phyloP scores from a whole-genome alignment of 2,888 invertebrate genomes.

The Pemphredon lugubris region DNA sequence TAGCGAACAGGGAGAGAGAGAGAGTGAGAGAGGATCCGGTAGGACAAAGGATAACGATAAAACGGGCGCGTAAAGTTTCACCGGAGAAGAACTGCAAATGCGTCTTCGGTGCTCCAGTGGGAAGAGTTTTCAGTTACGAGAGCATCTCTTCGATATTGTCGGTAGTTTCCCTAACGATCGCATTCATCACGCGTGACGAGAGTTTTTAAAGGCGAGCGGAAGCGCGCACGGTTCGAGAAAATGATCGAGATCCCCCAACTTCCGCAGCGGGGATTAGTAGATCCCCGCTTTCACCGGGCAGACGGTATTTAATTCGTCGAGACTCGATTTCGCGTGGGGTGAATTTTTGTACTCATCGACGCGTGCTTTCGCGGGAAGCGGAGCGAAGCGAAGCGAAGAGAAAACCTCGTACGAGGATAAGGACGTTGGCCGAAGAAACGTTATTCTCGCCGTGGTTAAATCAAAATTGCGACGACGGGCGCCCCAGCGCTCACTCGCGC shows the following conservation, averaged over 20 bases:
- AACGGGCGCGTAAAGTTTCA: slow-evolving; percentile 45
- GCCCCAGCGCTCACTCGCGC: slow-evolving; percentile 35
- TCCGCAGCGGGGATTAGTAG: no score
- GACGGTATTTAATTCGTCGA: slow-evolving; percentile 52
- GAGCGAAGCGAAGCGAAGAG: no score
- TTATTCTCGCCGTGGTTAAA: slow-evolving; percentile 46
- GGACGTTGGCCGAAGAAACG: slow-evolving; percentile 41
- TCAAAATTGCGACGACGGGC: slow-evolving; percentile 45
- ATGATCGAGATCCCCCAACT: no score
- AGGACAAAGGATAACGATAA: no score
- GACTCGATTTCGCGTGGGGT: slow-evolving; percentile 20
- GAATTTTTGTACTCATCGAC: slow-evolving; percentile 23
- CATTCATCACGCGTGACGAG: slow-evolving; percentile 16
- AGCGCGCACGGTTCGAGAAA: background rate
- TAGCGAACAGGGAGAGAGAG: slow-evolving; percentile 27
- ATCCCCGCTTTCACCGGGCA: background rate
- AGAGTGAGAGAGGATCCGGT: slow-evolving; percentile 20
- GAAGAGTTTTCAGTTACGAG: slow-evolving; percentile 42
- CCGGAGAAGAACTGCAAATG: slow-evolving; percentile 37
- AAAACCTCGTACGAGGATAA: slow-evolving; percentile 17
- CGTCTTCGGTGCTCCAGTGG: slow-evolving; percentile 19
- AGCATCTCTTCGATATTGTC: slow-evolving; percentile 26
- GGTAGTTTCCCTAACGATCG: slow-evolving; percentile 35
- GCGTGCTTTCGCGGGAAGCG: slow-evolving; percentile 20
- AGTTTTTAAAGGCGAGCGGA: slow-evolving; percentile 10